phyloP scores from a whole-genome alignment of 2,888 invertebrate genomes.

The Scelioninae gen. 2 region DNA sequence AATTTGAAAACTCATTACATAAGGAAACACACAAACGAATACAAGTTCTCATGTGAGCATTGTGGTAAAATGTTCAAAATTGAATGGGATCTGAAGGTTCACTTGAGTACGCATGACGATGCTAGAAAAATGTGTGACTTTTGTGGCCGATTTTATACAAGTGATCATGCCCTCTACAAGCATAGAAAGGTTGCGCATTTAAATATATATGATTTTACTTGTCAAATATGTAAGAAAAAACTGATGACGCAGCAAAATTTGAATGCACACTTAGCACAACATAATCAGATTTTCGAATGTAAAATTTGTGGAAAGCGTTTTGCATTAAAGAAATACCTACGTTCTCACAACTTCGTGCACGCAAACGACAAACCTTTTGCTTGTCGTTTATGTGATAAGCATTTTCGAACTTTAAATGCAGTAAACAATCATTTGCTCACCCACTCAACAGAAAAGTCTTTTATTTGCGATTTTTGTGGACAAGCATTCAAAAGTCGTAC shows the following conservation, averaged over 20 bases:
- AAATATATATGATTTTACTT: constrained; percentile 68
- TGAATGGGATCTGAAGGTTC: constrained; percentile 71
- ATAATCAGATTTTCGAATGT: constrained; percentile 66
- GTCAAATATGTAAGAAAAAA: constrained; percentile 67
- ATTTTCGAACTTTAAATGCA: constrained; percentile 65
- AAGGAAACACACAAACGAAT: constrained; percentile 70
- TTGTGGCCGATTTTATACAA: constrained; percentile 69
- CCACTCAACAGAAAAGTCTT: constrained; percentile 63
- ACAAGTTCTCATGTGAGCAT: constrained; percentile 77
- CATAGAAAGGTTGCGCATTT: constrained; percentile 68
- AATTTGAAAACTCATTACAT: constrained; percentile 72
- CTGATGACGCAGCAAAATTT: constrained; percentile 66
- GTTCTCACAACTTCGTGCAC: constrained; percentile 66
- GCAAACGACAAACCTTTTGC: constrained; percentile 66
- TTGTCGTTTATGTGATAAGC: constrained; percentile 67
- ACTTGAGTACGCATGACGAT: constrained; percentile 65
- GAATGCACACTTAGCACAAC: constrained; percentile 66
- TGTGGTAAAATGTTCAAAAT: constrained; percentile 78
- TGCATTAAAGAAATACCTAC: constrained; percentile 67
- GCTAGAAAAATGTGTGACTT: constrained; percentile 69
- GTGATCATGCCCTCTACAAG: constrained; percentile 67
- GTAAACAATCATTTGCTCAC: constrained; percentile 63
- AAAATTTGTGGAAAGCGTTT: constrained; percentile 68
- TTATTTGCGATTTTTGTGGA: constrained; percentile 67
- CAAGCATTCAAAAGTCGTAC: constrained; percentile 65